Conservation (phyloP, 2,797 vertebrate species). For the Linurgus olivaceus region DNA sequence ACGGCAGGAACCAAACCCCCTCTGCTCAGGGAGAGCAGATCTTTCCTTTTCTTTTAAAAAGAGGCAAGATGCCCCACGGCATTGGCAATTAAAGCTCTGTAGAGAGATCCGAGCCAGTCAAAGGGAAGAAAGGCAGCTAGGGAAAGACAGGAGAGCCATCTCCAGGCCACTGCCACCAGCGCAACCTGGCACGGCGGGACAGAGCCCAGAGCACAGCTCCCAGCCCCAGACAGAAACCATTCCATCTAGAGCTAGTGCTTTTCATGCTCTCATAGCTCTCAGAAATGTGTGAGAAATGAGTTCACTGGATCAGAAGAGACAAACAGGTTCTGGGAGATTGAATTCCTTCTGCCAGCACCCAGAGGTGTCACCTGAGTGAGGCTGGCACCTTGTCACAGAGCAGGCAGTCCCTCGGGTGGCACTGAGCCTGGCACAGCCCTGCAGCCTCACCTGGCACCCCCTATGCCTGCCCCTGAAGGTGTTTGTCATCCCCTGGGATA, state of each 20-base stretch:
- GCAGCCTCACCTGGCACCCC: neutral
- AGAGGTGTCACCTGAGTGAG: neutral
- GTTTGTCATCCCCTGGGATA: neutral
- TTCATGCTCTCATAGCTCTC: neutral
- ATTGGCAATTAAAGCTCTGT: neutral
- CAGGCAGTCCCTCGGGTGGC: neutral
- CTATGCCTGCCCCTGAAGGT: rapidly evolving
- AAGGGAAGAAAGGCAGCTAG: neutral
- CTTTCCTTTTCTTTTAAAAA: neutral
- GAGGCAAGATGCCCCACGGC: neutral
- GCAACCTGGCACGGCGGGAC: neutral
- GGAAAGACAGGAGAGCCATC: conserved; percentile 48
- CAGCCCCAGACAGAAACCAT: neutral
- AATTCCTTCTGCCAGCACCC: neutral
- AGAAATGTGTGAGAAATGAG: neutral
- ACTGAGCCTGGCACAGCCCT: neutral
- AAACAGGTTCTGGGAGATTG: neutral
- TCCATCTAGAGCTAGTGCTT: neutral
- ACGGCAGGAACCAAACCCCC: rapidly evolving
- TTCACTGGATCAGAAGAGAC: neutral
- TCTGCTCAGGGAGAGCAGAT: neutral
- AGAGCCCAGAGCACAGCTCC: neutral
- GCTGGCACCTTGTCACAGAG: neutral
- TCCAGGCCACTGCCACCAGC: conserved; percentile 42
- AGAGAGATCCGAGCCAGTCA: neutral